These are phyloP conservation scores for Pipistrellus pygmaeus DNA, from an alignment of 2,797 vertebrate genomes.

Conservation along the genomic window DNA sequence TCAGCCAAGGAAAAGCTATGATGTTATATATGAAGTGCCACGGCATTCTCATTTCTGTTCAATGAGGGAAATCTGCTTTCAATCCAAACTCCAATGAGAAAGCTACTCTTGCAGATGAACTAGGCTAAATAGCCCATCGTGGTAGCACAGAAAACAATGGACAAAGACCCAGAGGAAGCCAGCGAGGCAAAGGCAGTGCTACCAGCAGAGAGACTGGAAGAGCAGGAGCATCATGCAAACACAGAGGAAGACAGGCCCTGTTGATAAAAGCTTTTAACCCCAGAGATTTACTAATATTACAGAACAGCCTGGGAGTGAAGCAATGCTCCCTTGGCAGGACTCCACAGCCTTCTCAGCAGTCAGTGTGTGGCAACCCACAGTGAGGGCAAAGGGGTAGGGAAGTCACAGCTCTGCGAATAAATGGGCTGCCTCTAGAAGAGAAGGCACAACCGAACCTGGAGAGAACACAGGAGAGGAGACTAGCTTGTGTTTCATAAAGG, in stretches of 20 bases:
- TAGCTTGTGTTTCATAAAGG: not conserved
- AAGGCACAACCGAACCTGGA: not conserved
- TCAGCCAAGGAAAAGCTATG: not conserved
- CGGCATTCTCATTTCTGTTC: not conserved
- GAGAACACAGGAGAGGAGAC: not conserved
- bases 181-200: not conserved
- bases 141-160: not conserved
- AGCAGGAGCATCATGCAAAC: not conserved
- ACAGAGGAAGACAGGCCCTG: not conserved
- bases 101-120: slow-evolving; percentile 16
- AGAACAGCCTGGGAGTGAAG: not conserved
- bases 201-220: not conserved
- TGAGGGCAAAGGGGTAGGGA: not conserved
- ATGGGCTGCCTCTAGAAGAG: not conserved
- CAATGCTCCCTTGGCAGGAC: not conserved
- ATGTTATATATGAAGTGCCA: not conserved
- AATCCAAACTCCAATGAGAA: slow-evolving; percentile 18
- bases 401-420: not conserved
- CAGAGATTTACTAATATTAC: not conserved
- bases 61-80: slow-evolving; percentile 47
- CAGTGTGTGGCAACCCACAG: not conserved
- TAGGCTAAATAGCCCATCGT: slow-evolving; percentile 10
- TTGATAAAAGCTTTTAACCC: not conserved
- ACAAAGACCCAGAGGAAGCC: not conserved
- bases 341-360: not conserved